A percentile compares a stretch with the other conserved stretches of the same genome.
phyloP scores from a whole-genome alignment of 1,140 invertebrate genomes.

The Cardiocondyla obscurior region DNA sequence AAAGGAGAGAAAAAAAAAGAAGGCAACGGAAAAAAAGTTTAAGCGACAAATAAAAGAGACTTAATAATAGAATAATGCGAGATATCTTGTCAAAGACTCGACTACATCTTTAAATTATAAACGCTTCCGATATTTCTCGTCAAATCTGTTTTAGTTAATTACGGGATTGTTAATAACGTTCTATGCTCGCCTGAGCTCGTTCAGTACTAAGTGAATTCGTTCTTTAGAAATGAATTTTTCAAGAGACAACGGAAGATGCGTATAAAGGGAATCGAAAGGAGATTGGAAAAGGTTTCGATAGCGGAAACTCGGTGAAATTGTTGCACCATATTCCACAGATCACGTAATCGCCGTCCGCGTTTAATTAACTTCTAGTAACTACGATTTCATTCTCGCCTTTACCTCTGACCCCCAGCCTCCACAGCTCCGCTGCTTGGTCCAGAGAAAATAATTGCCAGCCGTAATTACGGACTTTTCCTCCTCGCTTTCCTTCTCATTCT shows the following conservation, averaged over 20 bases:
- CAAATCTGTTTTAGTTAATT: slow-evolving; percentile 23
- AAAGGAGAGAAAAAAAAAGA: too few relatives aligned
- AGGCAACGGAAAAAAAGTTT: background rate
- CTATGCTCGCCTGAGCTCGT: background rate
- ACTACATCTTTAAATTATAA: slow-evolving; percentile 44
- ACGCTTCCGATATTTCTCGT: background rate
- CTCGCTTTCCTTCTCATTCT: slow-evolving; percentile 8
- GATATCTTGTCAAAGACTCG: slow-evolving; percentile 61
- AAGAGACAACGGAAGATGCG: background rate
- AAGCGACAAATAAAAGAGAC: background rate
- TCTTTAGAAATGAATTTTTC: background rate
- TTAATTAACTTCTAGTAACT: slow-evolving; percentile 78
- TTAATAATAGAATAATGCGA: slow-evolving; percentile 21
- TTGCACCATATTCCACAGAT: slow-evolving; percentile 45
- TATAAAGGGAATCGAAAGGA: slow-evolving; percentile 29
- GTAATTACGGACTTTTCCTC: slow-evolving; percentile 74
- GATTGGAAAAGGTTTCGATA: slow-evolving; percentile 39
- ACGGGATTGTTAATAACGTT: background rate
- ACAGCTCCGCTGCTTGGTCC: slow-evolving; percentile 45
- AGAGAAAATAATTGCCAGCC: slow-evolving; percentile 74
- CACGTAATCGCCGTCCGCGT: slow-evolving; percentile 59
- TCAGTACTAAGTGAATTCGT: background rate
- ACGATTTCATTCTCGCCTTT: slow-evolving; percentile 65
- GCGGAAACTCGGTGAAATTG: slow-evolving; percentile 44
- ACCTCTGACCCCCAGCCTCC: slow-evolving; percentile 21